Conservation (phyloP, 2,797 vertebrate species). For the Antennarius maculatus region DNA sequence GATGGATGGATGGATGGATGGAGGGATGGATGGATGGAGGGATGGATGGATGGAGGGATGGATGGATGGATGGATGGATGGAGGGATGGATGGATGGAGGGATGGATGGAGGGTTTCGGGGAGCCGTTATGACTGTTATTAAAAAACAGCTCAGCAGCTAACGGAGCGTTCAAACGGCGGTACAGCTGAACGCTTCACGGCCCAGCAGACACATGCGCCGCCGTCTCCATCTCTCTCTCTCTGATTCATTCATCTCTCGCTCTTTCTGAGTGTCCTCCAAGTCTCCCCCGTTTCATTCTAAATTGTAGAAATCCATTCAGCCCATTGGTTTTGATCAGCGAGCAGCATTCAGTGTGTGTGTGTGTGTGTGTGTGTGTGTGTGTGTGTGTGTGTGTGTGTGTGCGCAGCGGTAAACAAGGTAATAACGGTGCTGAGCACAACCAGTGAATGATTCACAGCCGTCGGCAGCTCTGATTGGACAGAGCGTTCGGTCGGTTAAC, state of each 20-base stretch:
- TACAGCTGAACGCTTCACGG: constrained; percentile 55
- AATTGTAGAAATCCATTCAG: constrained; percentile 63
- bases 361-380: constrained; percentile 28
- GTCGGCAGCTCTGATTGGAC: constrained; percentile 18
- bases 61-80: background rate
- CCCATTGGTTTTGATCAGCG: constrained; percentile 48
- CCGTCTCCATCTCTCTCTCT: constrained; percentile 34
- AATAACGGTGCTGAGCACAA: constrained; percentile 32
- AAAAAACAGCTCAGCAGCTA: constrained; percentile 53
- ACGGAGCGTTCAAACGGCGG: constrained; percentile 47
- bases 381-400: constrained; percentile 25
- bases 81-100: background rate
- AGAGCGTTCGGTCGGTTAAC: background rate
- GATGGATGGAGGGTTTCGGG: constrained; percentile 7
- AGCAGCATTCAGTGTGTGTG: constrained; percentile 10
- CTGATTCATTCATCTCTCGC: constrained; percentile 17
- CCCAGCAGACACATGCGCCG: constrained; percentile 42
- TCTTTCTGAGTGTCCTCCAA: constrained; percentile 41
- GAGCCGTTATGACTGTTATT: constrained; percentile 51
- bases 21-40: constrained; percentile 18
- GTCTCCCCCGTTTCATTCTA: constrained; percentile 47
- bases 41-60: background rate
- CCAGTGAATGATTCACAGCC: background rate
- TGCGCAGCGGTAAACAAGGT: constrained; percentile 32
- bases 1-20: constrained; percentile 3